Conservation (phyloP, 2,113 vertebrate genomes). For the Strix uralensis region DNA sequence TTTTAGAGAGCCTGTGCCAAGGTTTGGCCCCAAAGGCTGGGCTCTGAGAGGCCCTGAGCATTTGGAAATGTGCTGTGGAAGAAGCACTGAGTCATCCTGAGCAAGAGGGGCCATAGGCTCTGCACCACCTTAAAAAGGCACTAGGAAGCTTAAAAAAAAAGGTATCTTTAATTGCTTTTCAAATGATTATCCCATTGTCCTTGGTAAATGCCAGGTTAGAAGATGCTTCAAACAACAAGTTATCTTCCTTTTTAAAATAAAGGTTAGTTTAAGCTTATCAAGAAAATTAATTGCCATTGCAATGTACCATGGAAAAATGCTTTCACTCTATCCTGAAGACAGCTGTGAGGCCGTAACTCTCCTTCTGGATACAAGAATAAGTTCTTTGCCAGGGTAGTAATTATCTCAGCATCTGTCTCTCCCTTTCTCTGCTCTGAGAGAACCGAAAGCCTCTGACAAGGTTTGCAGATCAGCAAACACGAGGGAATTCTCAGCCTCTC, state of each 20-base stretch:
- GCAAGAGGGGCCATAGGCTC: neutral
- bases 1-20: neutral
- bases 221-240: conserved; percentile 9
- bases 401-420: conserved; percentile 61
- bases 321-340: conserved; percentile 38
- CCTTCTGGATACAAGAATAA: conserved; percentile 55
- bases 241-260: conserved; percentile 52
- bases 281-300: conserved; percentile 68
- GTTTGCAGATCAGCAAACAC: conserved; percentile 33
- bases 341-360: conserved; percentile 55
- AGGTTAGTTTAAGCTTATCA: conserved; percentile 68
- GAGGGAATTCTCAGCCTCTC: neutral
- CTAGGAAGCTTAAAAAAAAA: neutral
- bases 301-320: conserved; percentile 51
- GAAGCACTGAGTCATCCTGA: neutral
- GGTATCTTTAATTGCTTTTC: conserved; percentile 22
- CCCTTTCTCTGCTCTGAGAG: neutral
- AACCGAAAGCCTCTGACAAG: conserved; percentile 11
- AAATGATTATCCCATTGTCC: neutral
- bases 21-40: neutral
- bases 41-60: neutral
- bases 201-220: conserved; percentile 48
- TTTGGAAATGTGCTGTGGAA: neutral
- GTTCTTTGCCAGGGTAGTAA: conserved; percentile 53
- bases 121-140: neutral